Base-by-base conservation (phyloP, 2,888 invertebrate genomes). In the Petrolisthes manimaculis region DNA sequence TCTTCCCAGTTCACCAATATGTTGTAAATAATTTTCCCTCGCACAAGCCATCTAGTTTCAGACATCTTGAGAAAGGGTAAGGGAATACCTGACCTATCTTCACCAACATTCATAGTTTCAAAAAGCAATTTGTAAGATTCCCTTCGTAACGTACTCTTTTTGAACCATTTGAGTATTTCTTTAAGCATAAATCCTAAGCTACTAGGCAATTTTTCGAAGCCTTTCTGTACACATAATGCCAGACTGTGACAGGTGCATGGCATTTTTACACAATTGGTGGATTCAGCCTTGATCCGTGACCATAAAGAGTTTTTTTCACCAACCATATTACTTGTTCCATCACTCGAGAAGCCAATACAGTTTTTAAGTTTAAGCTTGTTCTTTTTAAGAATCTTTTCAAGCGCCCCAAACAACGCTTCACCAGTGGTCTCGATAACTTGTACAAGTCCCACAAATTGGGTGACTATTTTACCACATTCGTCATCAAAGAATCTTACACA, bases 1-100 rank as follows among this genome's bases (percentile, higher is more conserved):
- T 53, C 71, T 1, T 24, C 0, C 83, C 54, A 74, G 24, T 83
- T 83, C 8, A 84, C 77, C 8, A 84, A 61, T 5, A 77, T 84
- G 37, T 84, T 84, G 55, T 77, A 84, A 8, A 84, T 84, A 0
- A 61, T n/a, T 51, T 84, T 84, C 0, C 84, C 67, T 24, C 56
- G n/a, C n/a, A 75, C 84, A 8, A 84, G 51, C 55, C 75, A 71
- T n/a, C 71, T 8, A 53, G 75, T 84, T 51, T 5, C 24, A n/a
- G 84, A 56, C 8, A 78, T 55, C 37, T 4, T 61, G 9, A 75
- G 37, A 56, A 84, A 84, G 54, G 84, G 84, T 8, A 56, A 56
- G 24, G 84, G n/a, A n/a, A n/a, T n/a, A n/a, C n/a, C n/a, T n/a
- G n/a, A n/a, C n/a, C n/a, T n/a, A n/a, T n/a, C n/a, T n/a, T n/a